Evolutionary conservation across 2,888 invertebrate species (phyloP), one percentile per base, ranked within the genome.

Genomic region (Leptogaster cylindrica): DNA sequence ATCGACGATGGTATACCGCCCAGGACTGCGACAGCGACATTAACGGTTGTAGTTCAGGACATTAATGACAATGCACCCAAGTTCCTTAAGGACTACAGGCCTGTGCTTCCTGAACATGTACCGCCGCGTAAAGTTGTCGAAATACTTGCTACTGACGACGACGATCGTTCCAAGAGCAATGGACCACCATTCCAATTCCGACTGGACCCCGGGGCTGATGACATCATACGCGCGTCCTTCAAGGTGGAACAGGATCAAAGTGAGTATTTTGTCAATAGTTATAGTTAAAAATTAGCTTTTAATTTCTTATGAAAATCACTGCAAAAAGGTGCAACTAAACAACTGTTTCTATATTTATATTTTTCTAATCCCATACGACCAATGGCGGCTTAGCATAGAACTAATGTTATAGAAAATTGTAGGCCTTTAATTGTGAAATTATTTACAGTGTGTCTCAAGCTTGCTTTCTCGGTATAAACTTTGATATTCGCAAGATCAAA

Each of bases 191-290:
- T 97, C 86, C 91, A 94, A 75, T 92, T 97, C 82, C 85, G 93
- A 74, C 85, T 97, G 83, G 95, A 96, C 77, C 94, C 95, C 36
- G 93, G 93, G 73, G 95, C 95, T 2, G 93, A 94, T 79, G 95
- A 96, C 78, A 90, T 95, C 71, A 95, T 96, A 71, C 86, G 93
- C 76, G 92, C 95, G 31, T 95, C 95, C 23, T 96, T 98, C 81
- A 95, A 93, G 85, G 95, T 98, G 64, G 94, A 95, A 81, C 97
- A 97, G 83, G 95, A 96, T 84, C 95, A 93, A 82, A 95, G 92
- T 92, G 80, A 86, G 89, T 85, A 65, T 12, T 16, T 46, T 44
- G n/a, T n/a, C n/a, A n/a, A n/a, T n/a, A n/a, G n/a, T n/a, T n/a
- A n/a, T n/a, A n/a, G n/a, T n/a, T n/a, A n/a, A n/a, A n/a, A n/a